Evolutionary conservation across 2,888 invertebrate species (phyloP).

Genomic region (Heliconius erato): DNA sequence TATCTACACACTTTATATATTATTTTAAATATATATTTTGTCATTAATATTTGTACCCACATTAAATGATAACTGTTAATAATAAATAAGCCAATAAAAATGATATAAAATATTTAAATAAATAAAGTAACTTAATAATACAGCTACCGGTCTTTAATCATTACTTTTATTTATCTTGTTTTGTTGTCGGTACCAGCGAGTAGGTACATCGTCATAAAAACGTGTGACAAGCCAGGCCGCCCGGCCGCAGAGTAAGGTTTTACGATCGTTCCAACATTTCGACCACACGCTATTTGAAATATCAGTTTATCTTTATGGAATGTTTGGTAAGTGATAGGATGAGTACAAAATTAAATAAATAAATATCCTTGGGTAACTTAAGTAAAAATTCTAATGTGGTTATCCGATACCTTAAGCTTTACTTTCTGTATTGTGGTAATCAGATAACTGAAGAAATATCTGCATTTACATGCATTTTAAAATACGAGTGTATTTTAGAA

Average conservation of each 20-base stretch:
- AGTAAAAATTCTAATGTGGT: background rate
- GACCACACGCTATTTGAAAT: constrained; percentile 53
- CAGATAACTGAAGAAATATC: background rate
- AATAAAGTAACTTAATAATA: background rate
- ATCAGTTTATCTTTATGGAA: constrained; percentile 52
- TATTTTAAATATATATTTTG: background rate
- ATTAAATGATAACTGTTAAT: background rate
- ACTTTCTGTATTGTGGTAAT: background rate
- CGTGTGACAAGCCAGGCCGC: constrained; percentile 66
- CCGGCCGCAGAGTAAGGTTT: constrained; percentile 56
- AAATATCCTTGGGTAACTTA: background rate
- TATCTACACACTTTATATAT: background rate
- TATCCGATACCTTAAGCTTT: background rate
- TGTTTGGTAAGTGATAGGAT: constrained; percentile 51
- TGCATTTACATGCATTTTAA: background rate
- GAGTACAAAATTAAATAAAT: constrained; percentile 37
- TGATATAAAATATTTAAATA: background rate
- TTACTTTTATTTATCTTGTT: constrained; percentile 11
- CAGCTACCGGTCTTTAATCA: constrained; percentile 20
- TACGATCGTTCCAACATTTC: constrained; percentile 56
- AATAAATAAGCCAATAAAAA: background rate
- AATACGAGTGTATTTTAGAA: background rate
- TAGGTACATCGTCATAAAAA: constrained; percentile 61
- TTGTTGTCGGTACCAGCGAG: constrained; percentile 42
- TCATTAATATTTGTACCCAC: background rate